These are phyloP conservation scores for Aphelenchoides avenae DNA, from an alignment of 1,140 invertebrate species.

Conservation along the genomic window DNA sequence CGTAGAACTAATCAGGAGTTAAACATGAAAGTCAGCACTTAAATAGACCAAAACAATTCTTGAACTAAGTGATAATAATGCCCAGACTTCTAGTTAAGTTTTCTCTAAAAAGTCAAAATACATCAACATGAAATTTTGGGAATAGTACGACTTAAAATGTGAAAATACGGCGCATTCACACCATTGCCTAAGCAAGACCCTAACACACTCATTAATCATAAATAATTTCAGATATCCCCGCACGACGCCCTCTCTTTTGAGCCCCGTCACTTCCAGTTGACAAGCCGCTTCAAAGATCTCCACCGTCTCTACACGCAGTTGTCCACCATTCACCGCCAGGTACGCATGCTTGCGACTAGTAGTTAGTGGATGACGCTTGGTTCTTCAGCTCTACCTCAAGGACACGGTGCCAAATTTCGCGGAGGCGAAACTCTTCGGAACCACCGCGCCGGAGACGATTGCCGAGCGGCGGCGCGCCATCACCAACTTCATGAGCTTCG, in stretches of 20 bases:
- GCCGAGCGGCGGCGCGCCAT: constrained; percentile 30
- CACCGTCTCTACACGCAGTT: constrained; percentile 28
- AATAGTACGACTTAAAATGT: no score
- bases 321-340: constrained; percentile 37
- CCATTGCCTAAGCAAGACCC: no score
- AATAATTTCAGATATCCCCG: no score
- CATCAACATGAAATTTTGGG: no score
- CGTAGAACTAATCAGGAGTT: no score
- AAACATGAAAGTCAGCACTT: constrained; percentile 5
- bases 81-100: no score
- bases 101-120: no score
- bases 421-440: constrained; percentile 42
- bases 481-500: constrained; percentile 40
- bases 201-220: no score
- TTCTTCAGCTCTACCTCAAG: constrained; percentile 44
- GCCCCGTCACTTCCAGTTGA: constrained; percentile 22
- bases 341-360: no score
- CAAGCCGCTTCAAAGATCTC: constrained; percentile 35
- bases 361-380: no score
- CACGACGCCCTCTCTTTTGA: constrained; percentile 29
- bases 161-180: no score
- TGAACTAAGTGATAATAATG: constrained; percentile 6
- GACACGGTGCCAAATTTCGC: constrained; percentile 39
- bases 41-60: constrained; percentile 15
- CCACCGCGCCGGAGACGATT: constrained; percentile 38